phyloP scores from a whole-genome alignment of 2,888 invertebrate genomes.

The Suillia variegata region DNA sequence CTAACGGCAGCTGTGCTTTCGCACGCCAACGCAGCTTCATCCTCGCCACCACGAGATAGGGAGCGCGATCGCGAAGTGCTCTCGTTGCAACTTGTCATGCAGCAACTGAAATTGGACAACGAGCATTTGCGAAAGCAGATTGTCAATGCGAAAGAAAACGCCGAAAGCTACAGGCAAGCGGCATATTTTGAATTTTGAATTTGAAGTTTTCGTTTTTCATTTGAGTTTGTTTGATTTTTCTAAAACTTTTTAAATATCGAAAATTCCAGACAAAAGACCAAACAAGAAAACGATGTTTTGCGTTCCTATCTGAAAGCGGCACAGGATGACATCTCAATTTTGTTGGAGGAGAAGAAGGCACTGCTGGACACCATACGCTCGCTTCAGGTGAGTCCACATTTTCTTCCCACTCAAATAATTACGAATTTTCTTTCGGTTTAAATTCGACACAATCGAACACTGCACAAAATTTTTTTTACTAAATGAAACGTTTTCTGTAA shows the following conservation, averaged over 20 bases:
- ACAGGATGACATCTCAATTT: slow-evolving; percentile 74
- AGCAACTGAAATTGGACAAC: slow-evolving; percentile 67
- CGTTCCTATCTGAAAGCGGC: slow-evolving; percentile 69
- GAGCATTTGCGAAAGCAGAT: slow-evolving; percentile 69
- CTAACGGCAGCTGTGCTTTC: slow-evolving; percentile 27
- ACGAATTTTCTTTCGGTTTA: background rate
- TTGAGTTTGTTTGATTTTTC: slow-evolving; percentile 9
- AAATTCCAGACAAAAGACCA: slow-evolving; percentile 55
- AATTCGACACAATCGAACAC: background rate
- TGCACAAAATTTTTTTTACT: too few relatives aligned
- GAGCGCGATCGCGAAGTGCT: slow-evolving; percentile 63
- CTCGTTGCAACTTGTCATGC: slow-evolving; percentile 62
- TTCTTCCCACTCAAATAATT: background rate
- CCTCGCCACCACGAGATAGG: slow-evolving; percentile 30
- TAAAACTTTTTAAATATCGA: slow-evolving; percentile 9
- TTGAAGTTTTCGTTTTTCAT: background rate
- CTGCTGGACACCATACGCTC: slow-evolving; percentile 73
- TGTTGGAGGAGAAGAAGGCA: slow-evolving; percentile 76
- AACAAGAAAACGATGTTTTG: slow-evolving; percentile 68
- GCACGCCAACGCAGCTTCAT: too few relatives aligned
- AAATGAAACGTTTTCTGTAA: background rate
- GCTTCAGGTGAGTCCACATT: slow-evolving; percentile 68
- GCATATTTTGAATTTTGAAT: background rate
- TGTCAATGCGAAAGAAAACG: slow-evolving; percentile 62
- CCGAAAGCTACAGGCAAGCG: slow-evolving; percentile 66